Evolutionary conservation across 1,140 invertebrate species (phyloP), one percentile per base, ranked within the genome.

Genomic region (Drosophila lacteicornis): DNA sequence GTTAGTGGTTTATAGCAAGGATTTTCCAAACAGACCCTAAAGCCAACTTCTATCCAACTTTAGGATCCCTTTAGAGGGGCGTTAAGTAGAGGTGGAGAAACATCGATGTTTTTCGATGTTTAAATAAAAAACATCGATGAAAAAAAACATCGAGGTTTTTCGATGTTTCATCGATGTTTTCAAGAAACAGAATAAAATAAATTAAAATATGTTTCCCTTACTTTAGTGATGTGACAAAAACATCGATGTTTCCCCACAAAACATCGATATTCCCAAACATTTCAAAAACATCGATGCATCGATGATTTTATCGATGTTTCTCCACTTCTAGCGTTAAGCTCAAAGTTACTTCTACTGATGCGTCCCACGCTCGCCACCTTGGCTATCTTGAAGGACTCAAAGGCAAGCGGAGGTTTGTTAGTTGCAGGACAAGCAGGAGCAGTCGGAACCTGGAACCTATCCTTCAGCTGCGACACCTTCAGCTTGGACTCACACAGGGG

Each of bases 381-480:
- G 73, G 76, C 73, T 55, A 83, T 83, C 59, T 86, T 65, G 43
- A 49, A 65, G 68, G 78, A 61, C 63, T 79, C 75, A 50, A 36
- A 17, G 53, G 56, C 56, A 65, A 60, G 75, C 51, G 76, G 80
- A 40, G 50, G 49, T 65, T 63, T 66, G 46, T 71, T 65, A 71
- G 63, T 45, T 17, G 79, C 53, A 33, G 79, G 51, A 19, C 59
- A 15, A 42, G 57, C 19, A 50, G 71, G 22, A 65, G 61, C 61
- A 47, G 51, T 42, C 25, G 61, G 13, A 25, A 60, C 65, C 59
- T 86, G 88, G 47, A 92, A 92, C 50, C 77, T 83, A 61, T 84
- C 76, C 73, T 90, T 91, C 30, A 93, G 45, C 77, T 87, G 82
- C 27, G 84, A 92, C n/a, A 93, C 92, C 63, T 92, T 92, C 42